phyloP scores from a whole-genome alignment of 2,113 vertebrate genomes.

The Cardinalis cardinalis region DNA sequence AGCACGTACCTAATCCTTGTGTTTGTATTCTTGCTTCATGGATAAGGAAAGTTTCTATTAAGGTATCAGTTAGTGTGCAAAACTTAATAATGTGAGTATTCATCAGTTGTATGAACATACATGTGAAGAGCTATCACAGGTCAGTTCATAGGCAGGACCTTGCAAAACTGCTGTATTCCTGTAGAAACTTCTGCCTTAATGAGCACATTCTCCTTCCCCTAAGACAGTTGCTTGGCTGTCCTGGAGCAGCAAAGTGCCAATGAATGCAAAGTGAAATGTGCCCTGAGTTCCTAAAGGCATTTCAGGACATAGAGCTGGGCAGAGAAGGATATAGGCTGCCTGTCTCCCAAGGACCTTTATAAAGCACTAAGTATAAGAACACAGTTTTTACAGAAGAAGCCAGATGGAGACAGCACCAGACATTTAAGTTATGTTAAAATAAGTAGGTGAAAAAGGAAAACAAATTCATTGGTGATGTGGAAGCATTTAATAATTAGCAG shows the following conservation, averaged over 20 bases:
- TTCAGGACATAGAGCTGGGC: background rate
- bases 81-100: background rate
- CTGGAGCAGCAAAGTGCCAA: background rate
- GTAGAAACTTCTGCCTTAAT: background rate
- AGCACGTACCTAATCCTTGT: background rate
- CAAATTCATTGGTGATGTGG: background rate
- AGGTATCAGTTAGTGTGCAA: background rate
- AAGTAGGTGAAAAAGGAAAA: background rate
- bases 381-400: background rate
- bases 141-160: background rate
- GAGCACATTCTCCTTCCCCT: rapidly evolving
- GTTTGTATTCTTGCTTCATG: background rate
- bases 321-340: background rate
- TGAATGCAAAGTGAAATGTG: background rate
- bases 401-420: rapidly evolving
- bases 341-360: background rate
- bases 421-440: background rate
- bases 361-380: background rate
- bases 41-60: background rate
- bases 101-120: background rate
- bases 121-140: background rate
- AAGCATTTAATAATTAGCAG: background rate
- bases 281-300: background rate
- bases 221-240: background rate
- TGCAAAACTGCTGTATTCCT: background rate